Evolutionary conservation across 1,140 invertebrate genomes (phyloP), one percentile per base, ranked within the genome.

Genomic region (Venustaconcha ellipsiformis): DNA sequence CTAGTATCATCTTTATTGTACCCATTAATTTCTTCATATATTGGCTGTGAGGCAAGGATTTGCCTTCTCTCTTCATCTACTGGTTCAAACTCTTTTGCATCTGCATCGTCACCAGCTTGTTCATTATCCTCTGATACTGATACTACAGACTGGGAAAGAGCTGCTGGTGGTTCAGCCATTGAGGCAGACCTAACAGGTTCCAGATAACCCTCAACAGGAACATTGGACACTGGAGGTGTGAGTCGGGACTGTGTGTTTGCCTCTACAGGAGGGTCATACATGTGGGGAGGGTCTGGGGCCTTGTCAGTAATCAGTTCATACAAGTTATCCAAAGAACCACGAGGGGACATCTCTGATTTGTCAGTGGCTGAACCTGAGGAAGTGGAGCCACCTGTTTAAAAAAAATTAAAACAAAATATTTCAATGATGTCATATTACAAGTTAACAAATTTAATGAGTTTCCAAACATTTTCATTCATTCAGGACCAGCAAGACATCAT

Each of bases 1-100:
- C 56, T 67, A 14, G 73, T 56, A 20, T 74, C 76, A n/a, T 67
- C 69, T 75, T 83, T 82, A 60, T 74, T 77, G 63, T 83, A 80
- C 11, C 83, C 84, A 66, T 86, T 84, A 14, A 88, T 88, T 75
- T 88, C 87, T 70, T 88, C 87, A 73, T 88, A 88, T 67, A 88
- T 88, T 18, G 87, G 87, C 66, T 88, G 87, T 1, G 83, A 82
- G 0, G 87, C 85, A 30, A 88, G 67, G 17, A 88, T 58, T 17
- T 70, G 63, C 26, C 79, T 66, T 65, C 86, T 79, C 63, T 84
- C 71, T 4, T 56, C 18, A 17, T 82, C 71, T 20, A 56, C 57
- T 23, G 57, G 57, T 11, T 69, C 74, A 23, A 48, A 20, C 37
- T 72, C 57, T 14, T 67, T 30, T 23, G 60, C 58, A 59, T 66